Evolutionary conservation across 2,888 invertebrate genomes (phyloP), one percentile per base, ranked within the genome.

Genomic region (Netelia virgata): DNA sequence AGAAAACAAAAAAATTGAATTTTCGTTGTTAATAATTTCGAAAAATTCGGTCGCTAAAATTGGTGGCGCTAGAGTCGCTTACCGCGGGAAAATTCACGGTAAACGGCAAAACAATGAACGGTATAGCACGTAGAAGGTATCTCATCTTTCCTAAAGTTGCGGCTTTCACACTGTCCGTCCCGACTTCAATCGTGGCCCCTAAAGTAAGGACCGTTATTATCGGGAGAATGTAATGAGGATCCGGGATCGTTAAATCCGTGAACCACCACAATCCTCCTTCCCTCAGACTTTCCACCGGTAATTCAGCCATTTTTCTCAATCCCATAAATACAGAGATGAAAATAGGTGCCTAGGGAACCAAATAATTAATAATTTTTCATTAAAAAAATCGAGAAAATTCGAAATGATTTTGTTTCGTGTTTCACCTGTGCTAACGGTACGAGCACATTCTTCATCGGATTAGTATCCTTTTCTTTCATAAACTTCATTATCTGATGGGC

Each of bases 211-310:
- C 96, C 0, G 99, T 99, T 70, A 98, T 94, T 0, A 98, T 6
- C 0, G 99, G 99, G 78, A 99, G 94, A 14, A 97, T 87, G 91
- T 96, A 99, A 93, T 95, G 97, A 64, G 98, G 99, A 94, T 99
- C 99, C 1, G 97, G 95, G 10, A 98, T 93, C 0, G 99, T 98
- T 63, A 99, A 95, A 95, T 99, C 98, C 2, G 95, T 94, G 92
- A 99, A 99, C 99, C 99, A 99, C 89, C 95, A 96, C 0, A 98
- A 88, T 0, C 99, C 99, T 43, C 99, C 99, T 0, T 96, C 94
- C 86, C 96, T 95, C 95, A 99, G 95, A 91, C 98, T 98, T 59
- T 98, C 98, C 50, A 99, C 97, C 1, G 99, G 99, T 43, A 97
- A 95, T 90, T 96, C 97, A 0, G 98, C 96, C 99, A 99, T 99